Evolutionary conservation across 2,113 vertebrate genomes (phyloP).

Genomic region (Callionymus lyra): DNA sequence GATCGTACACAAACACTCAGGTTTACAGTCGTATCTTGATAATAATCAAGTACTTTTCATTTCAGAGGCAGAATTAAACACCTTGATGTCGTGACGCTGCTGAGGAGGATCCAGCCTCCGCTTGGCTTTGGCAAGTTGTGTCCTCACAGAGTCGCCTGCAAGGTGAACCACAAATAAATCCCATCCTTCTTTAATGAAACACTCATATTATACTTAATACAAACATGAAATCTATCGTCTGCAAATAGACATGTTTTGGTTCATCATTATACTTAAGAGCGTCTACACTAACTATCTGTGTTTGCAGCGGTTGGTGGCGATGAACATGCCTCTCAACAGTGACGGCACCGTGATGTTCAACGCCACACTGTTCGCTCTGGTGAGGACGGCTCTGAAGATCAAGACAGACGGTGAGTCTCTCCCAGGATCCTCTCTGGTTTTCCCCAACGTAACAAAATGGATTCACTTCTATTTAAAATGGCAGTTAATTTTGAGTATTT

Average conservation of each 20-base stretch:
- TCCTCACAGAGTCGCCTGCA: slow-evolving; percentile 94
- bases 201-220: background rate
- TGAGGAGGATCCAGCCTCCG: slow-evolving; percentile 94
- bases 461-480: background rate
- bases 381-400: slow-evolving; percentile 95
- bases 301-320: slow-evolving; percentile 87
- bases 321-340: slow-evolving; percentile 99
- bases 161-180: slow-evolving; percentile 62
- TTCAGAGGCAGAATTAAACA: slow-evolving; percentile 93
- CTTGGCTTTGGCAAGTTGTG: slow-evolving; percentile 95
- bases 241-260: background rate
- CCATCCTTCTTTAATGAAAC: background rate
- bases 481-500: background rate
- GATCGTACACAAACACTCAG: background rate
- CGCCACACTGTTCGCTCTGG: slow-evolving; percentile 93
- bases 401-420: slow-evolving; percentile 88
- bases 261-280: background rate
- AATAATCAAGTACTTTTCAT: slow-evolving; percentile 4
- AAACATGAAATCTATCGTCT: background rate
- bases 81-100: slow-evolving; percentile 90
- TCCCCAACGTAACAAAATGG: too few species aligned
- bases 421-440: too few species aligned
- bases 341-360: slow-evolving; percentile 99
- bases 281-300: too few species aligned
- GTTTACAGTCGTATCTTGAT: background rate